Evolutionary conservation across 2,797 vertebrate genomes (phyloP).

Genomic region (Danionella dracula): DNA sequence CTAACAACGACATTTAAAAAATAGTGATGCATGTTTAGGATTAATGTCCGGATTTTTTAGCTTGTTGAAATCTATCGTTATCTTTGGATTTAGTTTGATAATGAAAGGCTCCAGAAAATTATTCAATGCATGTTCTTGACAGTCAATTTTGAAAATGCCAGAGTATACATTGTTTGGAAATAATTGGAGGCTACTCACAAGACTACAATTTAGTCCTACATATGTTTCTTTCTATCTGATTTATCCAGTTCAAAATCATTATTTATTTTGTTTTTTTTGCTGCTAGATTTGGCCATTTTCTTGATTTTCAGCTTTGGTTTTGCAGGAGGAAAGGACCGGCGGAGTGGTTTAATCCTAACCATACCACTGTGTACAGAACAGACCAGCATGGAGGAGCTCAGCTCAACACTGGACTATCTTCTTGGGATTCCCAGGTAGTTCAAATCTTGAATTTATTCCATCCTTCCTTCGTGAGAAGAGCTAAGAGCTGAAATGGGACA

Average conservation of each 20-base stretch:
- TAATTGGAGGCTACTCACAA: too few relatives aligned
- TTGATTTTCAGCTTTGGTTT: background rate
- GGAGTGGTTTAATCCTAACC: slow-evolving; percentile 96
- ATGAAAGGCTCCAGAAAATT: background rate
- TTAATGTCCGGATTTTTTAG: background rate
- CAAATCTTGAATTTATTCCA: background rate
- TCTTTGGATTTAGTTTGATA: background rate
- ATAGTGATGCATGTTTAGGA: too few relatives aligned
- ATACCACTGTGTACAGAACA: slow-evolving; percentile 96
- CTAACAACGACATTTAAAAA: too few relatives aligned
- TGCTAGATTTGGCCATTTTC: background rate
- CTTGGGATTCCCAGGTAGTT: slow-evolving; percentile 93
- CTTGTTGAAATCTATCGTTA: background rate
- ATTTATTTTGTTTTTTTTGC: background rate
- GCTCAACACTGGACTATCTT: slow-evolving; percentile 91
- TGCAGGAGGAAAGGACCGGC: slow-evolving; percentile 93
- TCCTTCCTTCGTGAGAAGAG: background rate
- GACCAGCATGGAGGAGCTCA: slow-evolving; percentile 97
- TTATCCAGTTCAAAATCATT: slow-evolving; percentile 1
- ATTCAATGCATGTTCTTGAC: background rate
- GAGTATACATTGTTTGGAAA: too few relatives aligned
- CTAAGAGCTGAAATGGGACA: background rate
- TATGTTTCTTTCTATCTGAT: too few relatives aligned
- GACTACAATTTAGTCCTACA: too few relatives aligned
- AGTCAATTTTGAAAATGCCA: too few relatives aligned